Evolutionary conservation across 2,797 vertebrate genomes (phyloP).

Genomic region (Siniperca obscura): DNA sequence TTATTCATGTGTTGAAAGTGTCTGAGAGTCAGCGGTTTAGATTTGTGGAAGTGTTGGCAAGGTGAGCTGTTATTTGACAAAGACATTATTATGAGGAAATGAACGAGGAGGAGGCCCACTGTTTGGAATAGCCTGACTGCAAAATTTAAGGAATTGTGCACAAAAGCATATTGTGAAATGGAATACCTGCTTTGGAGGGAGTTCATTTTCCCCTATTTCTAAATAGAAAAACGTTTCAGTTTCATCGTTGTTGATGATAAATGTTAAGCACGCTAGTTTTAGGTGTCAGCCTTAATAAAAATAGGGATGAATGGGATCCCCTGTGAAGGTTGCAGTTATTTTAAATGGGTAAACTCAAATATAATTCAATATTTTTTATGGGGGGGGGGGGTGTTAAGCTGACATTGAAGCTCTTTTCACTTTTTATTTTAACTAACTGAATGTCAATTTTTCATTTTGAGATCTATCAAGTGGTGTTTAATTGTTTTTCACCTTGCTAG

Average conservation of each 20-base stretch:
- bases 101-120: slow-evolving; percentile 79
- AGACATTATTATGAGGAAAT: slow-evolving; percentile 85
- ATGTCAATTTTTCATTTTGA: not conserved
- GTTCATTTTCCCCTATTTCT: slow-evolving; percentile 53
- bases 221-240: slow-evolving; percentile 66
- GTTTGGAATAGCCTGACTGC: slow-evolving; percentile 72
- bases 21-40: slow-evolving; percentile 76
- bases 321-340: slow-evolving; percentile 55
- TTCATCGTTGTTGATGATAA: slow-evolving; percentile 72
- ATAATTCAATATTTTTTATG: slow-evolving; percentile 4
- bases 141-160: slow-evolving; percentile 65
- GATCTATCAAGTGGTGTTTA: not conserved
- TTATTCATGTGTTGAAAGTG: slow-evolving; percentile 76
- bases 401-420: slow-evolving; percentile 11
- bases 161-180: slow-evolving; percentile 81
- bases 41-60: slow-evolving; percentile 80
- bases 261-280: slow-evolving; percentile 59
- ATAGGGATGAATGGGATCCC: slow-evolving; percentile 49
- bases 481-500: not conserved
- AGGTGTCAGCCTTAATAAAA: slow-evolving; percentile 66
- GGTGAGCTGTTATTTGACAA: slow-evolving; percentile 80
- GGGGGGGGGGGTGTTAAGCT: not conserved
- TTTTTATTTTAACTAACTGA: slow-evolving; percentile 12
- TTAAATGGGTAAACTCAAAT: slow-evolving; percentile 31
- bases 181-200: slow-evolving; percentile 73